Evolutionary conservation across 2,888 invertebrate species (phyloP), one percentile per base, ranked within the genome.

Genomic region (Mycogona germanica): DNA sequence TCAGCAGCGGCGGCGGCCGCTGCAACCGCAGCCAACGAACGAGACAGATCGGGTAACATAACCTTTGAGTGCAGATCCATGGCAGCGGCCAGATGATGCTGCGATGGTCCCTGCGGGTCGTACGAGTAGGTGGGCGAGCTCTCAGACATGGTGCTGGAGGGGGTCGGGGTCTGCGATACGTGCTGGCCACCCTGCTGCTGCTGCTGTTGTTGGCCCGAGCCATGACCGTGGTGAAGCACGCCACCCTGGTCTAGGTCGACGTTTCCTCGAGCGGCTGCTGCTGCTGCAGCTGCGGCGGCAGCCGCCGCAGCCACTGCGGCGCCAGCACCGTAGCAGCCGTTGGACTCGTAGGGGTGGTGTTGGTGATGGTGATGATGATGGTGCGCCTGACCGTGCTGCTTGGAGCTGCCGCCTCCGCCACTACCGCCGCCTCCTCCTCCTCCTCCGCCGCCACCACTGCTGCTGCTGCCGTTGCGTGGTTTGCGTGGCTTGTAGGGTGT

Each of bases 401-500:
- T 42, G 45, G 48, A 52, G 17, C 47, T 35, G 21, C 46, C 52
- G 14, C 47, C 47, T 2, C 50, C 41, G 46, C 41, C 37, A 26
- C 47, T 14, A 28, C 49, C 28, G 3, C 50, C 32, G 23, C 51
- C 7, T 3, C 40, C 47, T 17, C 40, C 49, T 35, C 37, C 52
- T 19, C 37, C 51, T 14, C 57, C 59, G 9, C 49, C 49, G 2
- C 40, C 25, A 40, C 26, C 35, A 9, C 44, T 35, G 0, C 53
- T 42, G 45, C 51, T 52, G 25, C 30, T 44, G 25, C 49, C 55
- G 25, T 32, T 38, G 7, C 62, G 58, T 6, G 61, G 60, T 44
- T 61, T 62, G 26, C 64, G 56, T 14, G 64, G 60, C 37, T 61
- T 60, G 52, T 62, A 64, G 3, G 62, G 58, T 17, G 56, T 54